phyloP scores from a whole-genome alignment of 2,888 invertebrate genomes.

The Lasioglossum vierecki region DNA sequence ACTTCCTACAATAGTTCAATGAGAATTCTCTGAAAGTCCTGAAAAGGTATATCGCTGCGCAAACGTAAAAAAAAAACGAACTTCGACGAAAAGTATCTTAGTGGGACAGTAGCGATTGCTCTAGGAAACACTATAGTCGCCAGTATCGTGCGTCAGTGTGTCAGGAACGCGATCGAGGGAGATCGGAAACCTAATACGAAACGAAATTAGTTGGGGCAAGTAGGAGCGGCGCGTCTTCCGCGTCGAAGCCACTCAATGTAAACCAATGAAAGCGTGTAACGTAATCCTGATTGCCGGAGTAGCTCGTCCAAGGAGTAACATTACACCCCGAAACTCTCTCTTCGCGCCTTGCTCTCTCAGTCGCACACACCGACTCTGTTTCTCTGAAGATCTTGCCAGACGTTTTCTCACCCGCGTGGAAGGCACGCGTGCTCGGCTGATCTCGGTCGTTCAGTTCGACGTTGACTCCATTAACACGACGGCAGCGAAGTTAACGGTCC shows the following conservation, averaged over 20 bases:
- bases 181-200: conserved; percentile 28
- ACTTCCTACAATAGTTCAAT: background rate
- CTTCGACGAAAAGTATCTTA: background rate
- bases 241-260: conserved; percentile 66
- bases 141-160: background rate
- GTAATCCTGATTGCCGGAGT: conserved; percentile 79
- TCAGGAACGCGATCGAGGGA: background rate
- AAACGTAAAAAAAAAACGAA: background rate
- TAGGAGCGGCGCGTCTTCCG: conserved; percentile 23
- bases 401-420: conserved; percentile 5
- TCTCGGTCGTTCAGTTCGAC: background rate
- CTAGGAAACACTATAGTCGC: background rate
- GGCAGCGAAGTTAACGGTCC: conserved; percentile 23
- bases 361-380: background rate
- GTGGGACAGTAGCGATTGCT: background rate
- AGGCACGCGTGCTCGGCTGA: conserved; percentile 31
- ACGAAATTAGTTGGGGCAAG: conserved; percentile 45
- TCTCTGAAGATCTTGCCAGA: background rate
- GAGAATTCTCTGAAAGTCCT: background rate
- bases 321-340: conserved; percentile 49
- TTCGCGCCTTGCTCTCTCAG: background rate
- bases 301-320: conserved; percentile 74
- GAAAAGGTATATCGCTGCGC: background rate
- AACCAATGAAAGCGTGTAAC: conserved; percentile 78
- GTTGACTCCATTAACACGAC: conserved; percentile 17